Base-by-base conservation (phyloP, 2,113 vertebrate genomes). In the Engraulis encrasicolus region DNA sequence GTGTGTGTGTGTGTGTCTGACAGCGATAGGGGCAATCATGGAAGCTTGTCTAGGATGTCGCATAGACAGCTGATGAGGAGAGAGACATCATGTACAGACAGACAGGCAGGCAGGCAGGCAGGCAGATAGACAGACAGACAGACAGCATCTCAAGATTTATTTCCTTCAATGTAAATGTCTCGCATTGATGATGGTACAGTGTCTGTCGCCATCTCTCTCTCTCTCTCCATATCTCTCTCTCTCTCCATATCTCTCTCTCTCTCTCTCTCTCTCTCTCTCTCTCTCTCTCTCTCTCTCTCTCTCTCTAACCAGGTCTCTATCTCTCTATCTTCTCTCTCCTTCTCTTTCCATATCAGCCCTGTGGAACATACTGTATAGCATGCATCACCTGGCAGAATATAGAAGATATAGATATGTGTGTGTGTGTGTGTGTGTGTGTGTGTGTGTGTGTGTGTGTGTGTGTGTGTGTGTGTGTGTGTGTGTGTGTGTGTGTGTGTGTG, bases 241-340 rank as follows among this genome's bases (percentile, higher is more conserved):
- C 66, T 15, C 31, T 54, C 49, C 49, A 48, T 36, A 36, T 23
- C 45, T 45, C 37, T 48, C 66, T 15, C 31, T 54, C 49, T 71
- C 71, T 36, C 36, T 23, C 45, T 45, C 37, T 48, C 50, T 71
- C 74, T 45, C 79, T 80, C 74, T 71, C 61, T 50, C 31, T 20
- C 14, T 11, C 20, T 19, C 71, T 54, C 81, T 82, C 79, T 81
- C 23, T 81, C 36, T 38, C 40, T 85, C 50, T n/a, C 49, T 23
- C 37, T 36, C 37, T 54, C 18, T n/a, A n/a, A n/a, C n/a, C n/a
- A n/a, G n/a, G n/a, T n/a, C n/a, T n/a, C n/a, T n/a, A n/a, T 79
- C 37, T 71, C 58, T 36, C 9, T 45, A 45, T 45, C 40, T 45
- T 9, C 40, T 45, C 40, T 45, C 40, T 45, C 40, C 9, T 9